Base-by-base conservation (phyloP, 2,113 vertebrate genomes). In the Chauna torquata region DNA sequence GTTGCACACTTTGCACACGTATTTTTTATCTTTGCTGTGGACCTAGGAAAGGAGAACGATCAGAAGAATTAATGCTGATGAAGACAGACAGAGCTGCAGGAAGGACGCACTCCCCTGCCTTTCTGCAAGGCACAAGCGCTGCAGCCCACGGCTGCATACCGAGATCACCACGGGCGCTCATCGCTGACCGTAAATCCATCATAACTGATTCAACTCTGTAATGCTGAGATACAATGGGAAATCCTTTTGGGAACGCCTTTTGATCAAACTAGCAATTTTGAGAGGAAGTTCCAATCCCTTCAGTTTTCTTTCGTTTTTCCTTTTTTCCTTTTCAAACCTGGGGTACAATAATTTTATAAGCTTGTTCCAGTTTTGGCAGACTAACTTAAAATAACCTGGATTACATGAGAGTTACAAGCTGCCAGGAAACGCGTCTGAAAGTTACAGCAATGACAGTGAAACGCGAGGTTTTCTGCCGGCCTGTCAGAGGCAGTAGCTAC, bases 1-100 rank as follows among this genome's bases (percentile, higher is more conserved):
- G 97, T 98, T 99, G 98, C 99, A 99, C 50, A 99, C 99, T 96
- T 99, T 99, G 96, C 99, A 99, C 57, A 99, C 99, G 4, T 99
- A 99, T 89, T 99, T 99, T 96, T 99, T 99, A 81, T 99, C 99
- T 97, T 99, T 99, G 97, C 99, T 99, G 99, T 99, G 99, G 18
- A 99, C 99, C 99, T 99, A 98, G 66, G 38, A 45, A 68, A 86
- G 89, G 38, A 54, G 80, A 34, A 52, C 0, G 2, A 36, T 1
- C 36, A 3, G 12, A 8, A 45, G 36, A 16, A 38, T 91, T 45
- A 94, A 52, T 2, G 32, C 12, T 20, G 6, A 0, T 0, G 3
- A 69, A 50, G 59, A 6, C 0, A 20, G 83, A 34, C 0, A 19
- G 64, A 49, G 79, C 14, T 20, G 59, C 38, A 15, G 45, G 54